Evolutionary conservation across 2,797 vertebrate genomes (phyloP).

Genomic region (Sylvilagus floridanus): DNA sequence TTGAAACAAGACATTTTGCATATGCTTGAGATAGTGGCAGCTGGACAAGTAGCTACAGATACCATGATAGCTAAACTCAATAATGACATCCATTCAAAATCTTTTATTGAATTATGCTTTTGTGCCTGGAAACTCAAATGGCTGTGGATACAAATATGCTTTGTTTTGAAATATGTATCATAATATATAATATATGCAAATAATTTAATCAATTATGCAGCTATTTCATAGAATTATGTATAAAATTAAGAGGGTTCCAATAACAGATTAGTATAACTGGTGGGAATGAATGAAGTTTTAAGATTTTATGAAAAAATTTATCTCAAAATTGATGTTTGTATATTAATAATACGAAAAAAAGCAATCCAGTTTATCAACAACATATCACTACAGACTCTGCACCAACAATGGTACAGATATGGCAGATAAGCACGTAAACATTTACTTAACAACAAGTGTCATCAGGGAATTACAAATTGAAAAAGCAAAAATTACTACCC

Average conservation of each 20-base stretch:
- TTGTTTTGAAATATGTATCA: neutral
- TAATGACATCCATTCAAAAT: neutral
- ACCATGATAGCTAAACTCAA: neutral
- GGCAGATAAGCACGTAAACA: neutral
- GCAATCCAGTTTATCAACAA: neutral
- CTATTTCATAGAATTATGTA: neutral
- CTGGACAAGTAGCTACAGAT: neutral
- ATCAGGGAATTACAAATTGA: conserved; percentile 6
- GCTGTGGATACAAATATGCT: neutral
- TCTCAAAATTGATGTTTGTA: neutral
- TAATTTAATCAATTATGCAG: neutral
- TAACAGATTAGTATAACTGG: neutral
- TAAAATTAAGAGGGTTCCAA: neutral
- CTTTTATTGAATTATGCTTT: neutral
- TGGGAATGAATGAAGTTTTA: neutral
- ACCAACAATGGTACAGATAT: neutral
- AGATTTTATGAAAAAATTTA: neutral
- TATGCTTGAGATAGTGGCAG: neutral
- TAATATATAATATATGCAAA: neutral
- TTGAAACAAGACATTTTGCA: neutral
- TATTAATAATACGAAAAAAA: neutral
- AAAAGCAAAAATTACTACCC: neutral
- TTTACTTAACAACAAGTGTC: neutral
- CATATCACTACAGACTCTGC: neutral
- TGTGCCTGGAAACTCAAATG: neutral